These are phyloP conservation scores for Rhynchopsitta pachyrhyncha DNA, from an alignment of 2,113 vertebrate species.

Conservation along the genomic window DNA sequence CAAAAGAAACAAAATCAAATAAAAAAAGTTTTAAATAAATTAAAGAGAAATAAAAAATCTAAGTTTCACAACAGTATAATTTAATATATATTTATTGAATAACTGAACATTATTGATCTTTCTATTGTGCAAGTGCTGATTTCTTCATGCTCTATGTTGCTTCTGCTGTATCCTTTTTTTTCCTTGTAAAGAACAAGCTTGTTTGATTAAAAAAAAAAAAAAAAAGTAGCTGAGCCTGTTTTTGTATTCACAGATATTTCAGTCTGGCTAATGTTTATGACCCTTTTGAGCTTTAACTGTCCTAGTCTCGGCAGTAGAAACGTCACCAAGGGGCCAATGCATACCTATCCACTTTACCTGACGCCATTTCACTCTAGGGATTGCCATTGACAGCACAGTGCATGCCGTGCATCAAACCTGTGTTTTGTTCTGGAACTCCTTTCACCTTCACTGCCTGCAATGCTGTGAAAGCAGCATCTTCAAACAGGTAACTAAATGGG, in stretches of 20 bases:
- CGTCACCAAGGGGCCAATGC: accelerated
- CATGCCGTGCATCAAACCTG: not conserved
- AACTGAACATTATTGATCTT: not conserved
- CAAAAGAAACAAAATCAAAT: not conserved
- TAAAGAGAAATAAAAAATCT: not conserved
- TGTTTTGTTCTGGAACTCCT: not conserved
- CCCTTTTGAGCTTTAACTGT: not conserved
- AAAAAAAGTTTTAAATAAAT: not conserved
- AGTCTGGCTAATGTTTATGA: not conserved
- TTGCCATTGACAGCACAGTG: not conserved
- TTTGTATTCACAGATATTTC: not conserved
- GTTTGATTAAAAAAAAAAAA: not conserved
- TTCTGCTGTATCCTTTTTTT: not conserved
- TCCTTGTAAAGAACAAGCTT: not conserved
- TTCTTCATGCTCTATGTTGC: not conserved
- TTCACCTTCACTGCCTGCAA: not conserved
- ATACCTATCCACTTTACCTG: not conserved
- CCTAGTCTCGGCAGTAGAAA: not conserved
- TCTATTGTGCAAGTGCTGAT: not conserved
- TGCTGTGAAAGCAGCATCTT: not conserved
- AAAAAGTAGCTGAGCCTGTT: not conserved
- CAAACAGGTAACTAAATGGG: accelerated
- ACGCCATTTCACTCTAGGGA: accelerated
- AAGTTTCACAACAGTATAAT: not conserved
- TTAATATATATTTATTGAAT: not conserved